Percentiles rank a stretch among this genome's conserved stretches.
phyloP scores from a whole-genome alignment of 1,140 invertebrate species.

The Calliopsis andreniformis region DNA sequence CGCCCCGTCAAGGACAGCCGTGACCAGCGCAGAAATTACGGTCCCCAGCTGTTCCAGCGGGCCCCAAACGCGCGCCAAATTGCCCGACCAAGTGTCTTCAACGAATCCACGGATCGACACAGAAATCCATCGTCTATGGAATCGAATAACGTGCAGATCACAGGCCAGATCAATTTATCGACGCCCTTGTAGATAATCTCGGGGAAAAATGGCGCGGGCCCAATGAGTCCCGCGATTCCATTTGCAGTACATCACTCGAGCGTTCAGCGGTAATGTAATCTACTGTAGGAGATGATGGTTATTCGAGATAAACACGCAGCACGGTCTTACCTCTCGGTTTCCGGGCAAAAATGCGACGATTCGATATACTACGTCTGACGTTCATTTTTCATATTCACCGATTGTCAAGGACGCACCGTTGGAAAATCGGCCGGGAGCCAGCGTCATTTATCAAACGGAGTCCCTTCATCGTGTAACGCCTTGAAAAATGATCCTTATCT shows the following conservation, averaged over 20 bases:
- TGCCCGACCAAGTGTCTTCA: too few species aligned
- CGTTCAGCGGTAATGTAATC: conserved; percentile 28
- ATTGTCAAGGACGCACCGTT: conserved; percentile 47
- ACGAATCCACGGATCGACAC: not conserved
- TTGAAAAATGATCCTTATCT: conserved; percentile 68
- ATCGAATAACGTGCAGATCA: not conserved
- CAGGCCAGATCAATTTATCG: not conserved
- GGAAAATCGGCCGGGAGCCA: conserved; percentile 49
- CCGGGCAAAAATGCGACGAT: conserved; percentile 34
- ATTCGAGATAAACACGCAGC: conserved; percentile 27
- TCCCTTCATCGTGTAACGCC: conserved; percentile 50
- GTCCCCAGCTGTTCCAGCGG: not conserved
- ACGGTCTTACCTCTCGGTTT: conserved; percentile 41
- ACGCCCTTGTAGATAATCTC: not conserved
- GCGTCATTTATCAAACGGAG: conserved; percentile 57
- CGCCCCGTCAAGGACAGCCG: conserved; percentile 52
- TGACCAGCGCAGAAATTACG: conserved; percentile 33
- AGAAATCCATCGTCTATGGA: not conserved
- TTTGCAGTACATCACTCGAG: conserved; percentile 43
- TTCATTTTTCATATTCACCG: conserved; percentile 45
- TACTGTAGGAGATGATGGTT: conserved; percentile 29
- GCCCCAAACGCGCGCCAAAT: conserved; percentile 1
- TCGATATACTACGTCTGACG: conserved; percentile 11
- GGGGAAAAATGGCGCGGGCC: not conserved
- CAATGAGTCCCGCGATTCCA: conserved; percentile 27